A percentile compares a stretch with the other conserved stretches of the same genome.
These are phyloP conservation scores for Columba janthina DNA, from an alignment of 2,113 vertebrate species.

Conservation along the genomic window DNA sequence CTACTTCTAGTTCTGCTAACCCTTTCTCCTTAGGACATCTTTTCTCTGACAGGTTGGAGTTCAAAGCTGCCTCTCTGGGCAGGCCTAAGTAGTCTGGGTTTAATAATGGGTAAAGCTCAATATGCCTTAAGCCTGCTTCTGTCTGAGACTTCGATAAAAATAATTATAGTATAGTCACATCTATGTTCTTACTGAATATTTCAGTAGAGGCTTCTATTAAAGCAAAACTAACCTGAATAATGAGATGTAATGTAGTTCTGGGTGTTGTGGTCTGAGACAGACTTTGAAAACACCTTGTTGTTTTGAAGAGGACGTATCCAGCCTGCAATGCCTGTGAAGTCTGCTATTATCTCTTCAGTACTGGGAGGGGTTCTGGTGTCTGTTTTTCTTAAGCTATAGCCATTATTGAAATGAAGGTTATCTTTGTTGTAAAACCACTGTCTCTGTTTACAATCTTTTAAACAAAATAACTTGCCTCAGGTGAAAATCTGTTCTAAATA, in stretches of 20 bases:
- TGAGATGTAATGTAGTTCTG: background rate
- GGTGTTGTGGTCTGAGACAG: background rate
- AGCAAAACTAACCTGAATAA: background rate
- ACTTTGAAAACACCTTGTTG: background rate
- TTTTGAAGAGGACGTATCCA: background rate
- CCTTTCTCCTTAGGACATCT: background rate
- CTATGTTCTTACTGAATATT: background rate
- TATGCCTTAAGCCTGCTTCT: background rate
- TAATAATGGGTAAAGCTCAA: accelerated
- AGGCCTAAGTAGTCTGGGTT: background rate
- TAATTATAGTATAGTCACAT: background rate
- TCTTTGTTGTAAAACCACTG: background rate
- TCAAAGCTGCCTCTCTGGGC: background rate
- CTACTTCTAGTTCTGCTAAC: background rate
- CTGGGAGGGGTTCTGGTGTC: background rate
- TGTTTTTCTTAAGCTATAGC: background rate
- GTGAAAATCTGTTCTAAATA: background rate
- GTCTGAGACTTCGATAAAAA: background rate
- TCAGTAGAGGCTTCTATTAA: background rate
- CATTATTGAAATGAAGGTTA: background rate
- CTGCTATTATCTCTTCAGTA: background rate
- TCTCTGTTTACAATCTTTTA: background rate
- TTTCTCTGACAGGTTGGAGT: accelerated
- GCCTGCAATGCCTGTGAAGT: background rate
- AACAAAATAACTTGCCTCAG: background rate